phyloP scores from a whole-genome alignment of 2,113 vertebrate species.

The Speoplatyrhinus poulsoni region DNA sequence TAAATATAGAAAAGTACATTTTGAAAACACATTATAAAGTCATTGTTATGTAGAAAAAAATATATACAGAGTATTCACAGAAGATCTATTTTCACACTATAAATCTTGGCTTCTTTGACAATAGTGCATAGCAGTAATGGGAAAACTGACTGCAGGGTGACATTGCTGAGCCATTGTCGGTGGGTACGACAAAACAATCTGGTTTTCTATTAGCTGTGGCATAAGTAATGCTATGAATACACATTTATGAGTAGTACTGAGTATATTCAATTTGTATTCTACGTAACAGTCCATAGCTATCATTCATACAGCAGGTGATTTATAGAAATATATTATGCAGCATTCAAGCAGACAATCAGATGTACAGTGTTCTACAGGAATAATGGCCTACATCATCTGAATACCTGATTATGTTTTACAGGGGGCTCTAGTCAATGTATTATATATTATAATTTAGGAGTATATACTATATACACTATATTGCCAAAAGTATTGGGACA shows the following conservation, averaged over 20 bases:
- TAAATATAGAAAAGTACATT: not conserved
- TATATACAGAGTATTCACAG: not conserved
- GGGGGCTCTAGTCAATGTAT: too few relatives aligned
- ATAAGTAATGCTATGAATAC: not conserved
- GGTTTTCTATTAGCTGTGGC: not conserved
- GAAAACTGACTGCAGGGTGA: not conserved
- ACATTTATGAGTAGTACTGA: too few relatives aligned
- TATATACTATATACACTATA: not conserved
- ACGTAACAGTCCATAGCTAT: not conserved
- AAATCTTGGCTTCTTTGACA: not conserved
- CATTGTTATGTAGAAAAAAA: not conserved
- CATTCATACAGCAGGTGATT: not conserved
- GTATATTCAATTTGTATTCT: not conserved
- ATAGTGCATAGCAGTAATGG: slow-evolving; percentile 20
- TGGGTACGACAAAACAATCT: not conserved
- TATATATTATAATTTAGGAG: too few relatives aligned
- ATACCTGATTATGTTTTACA: not conserved
- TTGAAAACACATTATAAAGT: not conserved
- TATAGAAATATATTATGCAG: not conserved
- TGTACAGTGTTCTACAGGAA: slow-evolving; percentile 1
- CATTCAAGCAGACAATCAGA: not conserved
- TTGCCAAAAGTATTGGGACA: too few relatives aligned
- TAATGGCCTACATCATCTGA: not conserved
- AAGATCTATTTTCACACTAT: not conserved
- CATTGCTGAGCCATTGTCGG: slow-evolving; percentile 6